These are phyloP conservation scores for Tenualosa thibaudeaui DNA, from an alignment of 2,797 vertebrate genomes.

Conservation along the genomic window DNA sequence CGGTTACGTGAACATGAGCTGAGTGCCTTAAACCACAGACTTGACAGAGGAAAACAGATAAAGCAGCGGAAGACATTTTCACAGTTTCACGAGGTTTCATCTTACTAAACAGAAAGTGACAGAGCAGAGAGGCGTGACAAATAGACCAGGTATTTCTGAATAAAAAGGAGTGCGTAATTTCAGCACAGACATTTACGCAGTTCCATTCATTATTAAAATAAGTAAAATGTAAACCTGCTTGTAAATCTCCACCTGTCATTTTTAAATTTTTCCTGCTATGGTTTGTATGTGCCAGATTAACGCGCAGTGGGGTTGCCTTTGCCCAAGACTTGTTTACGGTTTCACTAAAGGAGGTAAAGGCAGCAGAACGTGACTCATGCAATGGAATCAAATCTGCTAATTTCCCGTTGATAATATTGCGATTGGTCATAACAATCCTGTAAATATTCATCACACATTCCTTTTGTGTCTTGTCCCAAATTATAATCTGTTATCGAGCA, in stretches of 20 bases:
- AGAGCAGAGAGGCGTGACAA: not conserved
- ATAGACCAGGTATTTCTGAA: not conserved
- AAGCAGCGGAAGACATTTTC: not conserved
- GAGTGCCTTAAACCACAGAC: not conserved
- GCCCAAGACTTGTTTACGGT: not conserved
- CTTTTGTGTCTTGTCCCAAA: not conserved
- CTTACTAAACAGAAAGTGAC: not conserved
- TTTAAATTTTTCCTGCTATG: not conserved
- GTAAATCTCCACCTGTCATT: too few species aligned
- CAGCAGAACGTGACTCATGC: not conserved
- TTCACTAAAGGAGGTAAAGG: not conserved
- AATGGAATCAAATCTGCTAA: not conserved
- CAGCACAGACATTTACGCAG: not conserved
- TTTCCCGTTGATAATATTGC: not conserved
- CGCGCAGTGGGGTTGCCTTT: not conserved
- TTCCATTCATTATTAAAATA: not conserved
- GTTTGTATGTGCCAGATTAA: not conserved
- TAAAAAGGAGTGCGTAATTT: not conserved
- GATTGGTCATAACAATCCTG: not conserved
- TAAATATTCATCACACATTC: not conserved
- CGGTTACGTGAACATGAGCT: not conserved
- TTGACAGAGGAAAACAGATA: not conserved
- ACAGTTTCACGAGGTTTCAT: not conserved
- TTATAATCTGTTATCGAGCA: not conserved
- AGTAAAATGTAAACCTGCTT: too few species aligned